A percentile compares a stretch with the other conserved stretches of the same genome.
These are phyloP conservation scores for Solenopsis invicta DNA, from an alignment of 1,140 invertebrate genomes.

Conservation along the genomic window DNA sequence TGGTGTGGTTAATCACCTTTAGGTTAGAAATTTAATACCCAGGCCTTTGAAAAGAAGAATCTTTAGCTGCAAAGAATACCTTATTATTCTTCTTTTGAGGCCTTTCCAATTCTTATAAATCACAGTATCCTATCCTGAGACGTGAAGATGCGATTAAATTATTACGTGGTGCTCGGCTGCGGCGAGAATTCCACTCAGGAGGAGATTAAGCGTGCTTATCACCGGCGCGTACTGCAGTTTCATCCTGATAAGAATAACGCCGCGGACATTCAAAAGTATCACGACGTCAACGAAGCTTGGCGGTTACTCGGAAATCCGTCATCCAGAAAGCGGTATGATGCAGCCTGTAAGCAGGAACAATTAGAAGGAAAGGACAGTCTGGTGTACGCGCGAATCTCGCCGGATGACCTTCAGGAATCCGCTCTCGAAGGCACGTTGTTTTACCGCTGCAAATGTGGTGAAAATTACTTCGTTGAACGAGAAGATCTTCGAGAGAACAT, in stretches of 20 bases:
- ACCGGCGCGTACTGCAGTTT: constrained; percentile 87
- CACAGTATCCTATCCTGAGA: constrained; percentile 8
- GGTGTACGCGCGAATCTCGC: constrained; percentile 88
- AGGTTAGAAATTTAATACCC: too few relatives aligned
- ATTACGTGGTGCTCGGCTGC: constrained; percentile 89
- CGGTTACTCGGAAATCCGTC: constrained; percentile 87
- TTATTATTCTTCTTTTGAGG: too few relatives aligned
- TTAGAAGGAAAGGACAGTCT: constrained; percentile 86
- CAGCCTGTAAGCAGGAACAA: constrained; percentile 85
- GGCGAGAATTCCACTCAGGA: constrained; percentile 86
- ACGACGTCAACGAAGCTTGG: constrained; percentile 89
- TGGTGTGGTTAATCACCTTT: background rate
- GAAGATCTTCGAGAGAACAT: constrained; percentile 85
- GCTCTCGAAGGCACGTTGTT: constrained; percentile 82
- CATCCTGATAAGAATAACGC: constrained; percentile 89
- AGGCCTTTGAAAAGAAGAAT: too few relatives aligned
- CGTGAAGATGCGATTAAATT: constrained; percentile 76
- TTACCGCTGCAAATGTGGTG: constrained; percentile 90
- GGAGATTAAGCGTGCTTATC: constrained; percentile 90
- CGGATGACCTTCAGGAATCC: constrained; percentile 86
- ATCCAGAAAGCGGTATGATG: constrained; percentile 88
- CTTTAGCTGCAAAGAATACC: background rate
- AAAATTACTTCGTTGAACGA: constrained; percentile 87
- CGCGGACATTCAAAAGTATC: constrained; percentile 84
- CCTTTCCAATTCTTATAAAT: too few relatives aligned